Base-by-base conservation (phyloP, 2,888 invertebrate species). In the Heliconius aoede region DNA sequence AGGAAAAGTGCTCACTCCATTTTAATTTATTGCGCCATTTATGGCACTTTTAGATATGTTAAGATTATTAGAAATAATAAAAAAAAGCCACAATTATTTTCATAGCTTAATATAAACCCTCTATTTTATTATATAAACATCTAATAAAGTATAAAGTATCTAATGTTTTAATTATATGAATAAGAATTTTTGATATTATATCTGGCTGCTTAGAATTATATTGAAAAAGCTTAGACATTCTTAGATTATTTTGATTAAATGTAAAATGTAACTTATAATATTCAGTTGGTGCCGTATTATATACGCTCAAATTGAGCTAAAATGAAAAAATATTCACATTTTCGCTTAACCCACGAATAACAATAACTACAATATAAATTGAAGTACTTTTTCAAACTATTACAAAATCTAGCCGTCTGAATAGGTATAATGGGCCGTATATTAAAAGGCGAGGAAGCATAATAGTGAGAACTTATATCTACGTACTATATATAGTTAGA, bases 391-490 rank as follows among this genome's bases (percentile, higher is more conserved):
- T 55, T n/a, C 69, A 69, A 28, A n/a, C 55, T 69, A 69, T 69
- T 55, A 69, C 30, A 55, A 69, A 69, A 69, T 55, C 55, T 68
- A 51, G 51, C 51, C 55, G 24, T 60, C 18, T 74, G 55, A 30
- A 74, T 28, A 67, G 51, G 58, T 28, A 55, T 65, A 74, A 55
- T 73, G 36, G 18, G 3, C 55, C 58, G 58, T 67, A 58, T 36
- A 61, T 69, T 36, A 68, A 30, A 58, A 76, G 55, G 28, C 28
- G 28, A 55, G 32, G 58, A 26, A 28, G 36, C 55, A 65, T 28
- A 74, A 74, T n/a, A 74, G 64, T 73, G 80, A 74, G 73, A 61
- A 74, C 68, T 73, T 64, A 77, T 68, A 76, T 73, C 69, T 77
- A 81, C 72, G 26, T 40, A 30, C 30, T 55, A 26, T 74, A 67